These are phyloP conservation scores for Trypoxylus dichotomus DNA, from an alignment of 1,140 invertebrate genomes.

Conservation along the genomic window DNA sequence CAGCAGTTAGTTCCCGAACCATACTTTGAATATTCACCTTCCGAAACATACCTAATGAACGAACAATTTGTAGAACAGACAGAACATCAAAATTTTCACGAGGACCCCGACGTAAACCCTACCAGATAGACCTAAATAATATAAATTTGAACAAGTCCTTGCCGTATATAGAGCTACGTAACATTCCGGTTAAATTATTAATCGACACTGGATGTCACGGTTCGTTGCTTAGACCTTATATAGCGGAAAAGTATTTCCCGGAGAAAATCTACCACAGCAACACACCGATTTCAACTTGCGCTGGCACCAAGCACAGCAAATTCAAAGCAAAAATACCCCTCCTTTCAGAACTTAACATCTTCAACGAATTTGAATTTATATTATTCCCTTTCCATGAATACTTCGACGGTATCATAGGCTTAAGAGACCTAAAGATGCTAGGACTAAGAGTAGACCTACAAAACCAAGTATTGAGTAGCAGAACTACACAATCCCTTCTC, in stretches of 20 bases:
- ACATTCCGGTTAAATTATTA: slow-evolving; percentile 38
- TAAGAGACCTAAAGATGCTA: slow-evolving; percentile 35
- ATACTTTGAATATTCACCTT: background rate
- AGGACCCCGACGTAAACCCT: background rate
- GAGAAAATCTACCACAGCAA: slow-evolving; percentile 31
- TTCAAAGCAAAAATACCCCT: slow-evolving; percentile 36
- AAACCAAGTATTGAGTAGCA: slow-evolving; percentile 32
- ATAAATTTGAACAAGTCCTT: slow-evolving; percentile 31
- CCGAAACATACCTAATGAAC: background rate
- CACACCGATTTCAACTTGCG: slow-evolving; percentile 32
- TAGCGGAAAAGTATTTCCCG: slow-evolving; percentile 37
- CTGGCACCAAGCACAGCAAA: slow-evolving; percentile 30
- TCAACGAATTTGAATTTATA: slow-evolving; percentile 30
- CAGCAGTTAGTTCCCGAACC: background rate
- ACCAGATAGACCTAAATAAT: slow-evolving; percentile 31
- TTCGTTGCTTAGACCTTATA: slow-evolving; percentile 35
- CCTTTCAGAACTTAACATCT: slow-evolving; percentile 34
- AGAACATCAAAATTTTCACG: background rate
- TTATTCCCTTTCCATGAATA: slow-evolving; percentile 40
- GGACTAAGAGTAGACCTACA: slow-evolving; percentile 36
- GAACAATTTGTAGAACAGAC: slow-evolving; percentile 10
- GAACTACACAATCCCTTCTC: slow-evolving; percentile 30
- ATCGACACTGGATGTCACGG: slow-evolving; percentile 39
- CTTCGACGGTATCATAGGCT: slow-evolving; percentile 40
- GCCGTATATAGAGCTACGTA: slow-evolving; percentile 39